Conservation (phyloP, 2,113 vertebrate genomes). For the Ptilonorhynchus violaceus region DNA sequence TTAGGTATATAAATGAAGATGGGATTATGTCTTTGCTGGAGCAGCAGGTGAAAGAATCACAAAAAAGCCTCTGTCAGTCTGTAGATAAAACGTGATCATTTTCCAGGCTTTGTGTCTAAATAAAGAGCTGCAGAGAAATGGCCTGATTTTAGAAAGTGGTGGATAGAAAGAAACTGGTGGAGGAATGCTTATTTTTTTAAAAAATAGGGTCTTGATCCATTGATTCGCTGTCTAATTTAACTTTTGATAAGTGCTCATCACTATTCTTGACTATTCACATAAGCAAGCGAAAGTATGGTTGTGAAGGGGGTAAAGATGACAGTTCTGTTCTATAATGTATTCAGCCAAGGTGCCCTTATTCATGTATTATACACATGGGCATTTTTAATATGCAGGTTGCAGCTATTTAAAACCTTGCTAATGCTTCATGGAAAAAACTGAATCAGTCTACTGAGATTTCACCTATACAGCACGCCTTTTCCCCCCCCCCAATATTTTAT, state of each 20-base stretch:
- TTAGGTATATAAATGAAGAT: slow-evolving; percentile 46
- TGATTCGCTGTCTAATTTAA: slow-evolving; percentile 27
- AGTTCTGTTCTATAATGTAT: slow-evolving; percentile 51
- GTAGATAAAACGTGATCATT: slow-evolving; percentile 47
- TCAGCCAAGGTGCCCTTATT: slow-evolving; percentile 59
- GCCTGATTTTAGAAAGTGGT: slow-evolving; percentile 39
- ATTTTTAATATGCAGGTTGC: slow-evolving; percentile 56
- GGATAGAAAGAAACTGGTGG: not conserved
- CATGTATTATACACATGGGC: slow-evolving; percentile 37
- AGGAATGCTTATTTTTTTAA: not conserved
- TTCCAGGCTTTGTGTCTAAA: slow-evolving; percentile 48
- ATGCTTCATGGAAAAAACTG: slow-evolving; percentile 22
- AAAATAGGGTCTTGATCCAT: not conserved
- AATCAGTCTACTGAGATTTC: not conserved
- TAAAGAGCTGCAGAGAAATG: slow-evolving; percentile 63
- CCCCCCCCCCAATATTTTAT: not conserved
- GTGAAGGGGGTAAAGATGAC: slow-evolving; percentile 17
- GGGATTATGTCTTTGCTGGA: slow-evolving; percentile 46
- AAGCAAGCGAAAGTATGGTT: slow-evolving; percentile 26
- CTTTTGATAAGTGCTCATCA: not conserved
- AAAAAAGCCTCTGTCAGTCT: slow-evolving; percentile 30
- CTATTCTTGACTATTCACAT: slow-evolving; percentile 26
- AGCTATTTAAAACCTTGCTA: slow-evolving; percentile 50
- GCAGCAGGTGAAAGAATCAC: slow-evolving; percentile 53
- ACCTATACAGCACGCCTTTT: not conserved